Evolutionary conservation across 92 coral and sea anemone genomes (phyloP).

Genomic region (Isaurus tuberculatus): DNA sequence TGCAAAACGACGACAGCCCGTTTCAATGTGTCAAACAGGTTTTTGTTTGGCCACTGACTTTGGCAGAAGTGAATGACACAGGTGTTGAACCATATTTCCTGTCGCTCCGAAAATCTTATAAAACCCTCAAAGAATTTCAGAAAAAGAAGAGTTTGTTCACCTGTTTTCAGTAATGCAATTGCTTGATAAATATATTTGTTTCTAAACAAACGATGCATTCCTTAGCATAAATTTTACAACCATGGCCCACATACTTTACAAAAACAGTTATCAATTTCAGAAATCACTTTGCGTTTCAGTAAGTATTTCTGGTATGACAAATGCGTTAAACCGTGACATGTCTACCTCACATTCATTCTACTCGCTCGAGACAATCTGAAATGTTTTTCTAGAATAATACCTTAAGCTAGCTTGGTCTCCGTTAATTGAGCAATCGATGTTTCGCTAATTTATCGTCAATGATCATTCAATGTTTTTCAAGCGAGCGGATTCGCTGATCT

Average conservation of each 20-base stretch:
- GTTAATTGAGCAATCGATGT: conserved; percentile 11
- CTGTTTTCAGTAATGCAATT: not conserved
- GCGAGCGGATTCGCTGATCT: conserved; percentile 16
- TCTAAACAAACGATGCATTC: not conserved
- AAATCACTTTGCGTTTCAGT: not conserved
- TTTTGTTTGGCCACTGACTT: not conserved
- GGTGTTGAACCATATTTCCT: conserved; percentile 28
- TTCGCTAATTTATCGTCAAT: not conserved
- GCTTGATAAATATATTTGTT: not conserved
- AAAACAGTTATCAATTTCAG: not conserved
- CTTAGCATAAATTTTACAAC: conserved; percentile 1
- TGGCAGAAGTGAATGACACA: not conserved
- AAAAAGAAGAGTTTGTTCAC: not conserved
- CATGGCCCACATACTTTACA: not conserved
- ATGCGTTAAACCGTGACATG: not conserved
- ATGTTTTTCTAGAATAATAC: not conserved
- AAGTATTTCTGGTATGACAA: conserved; percentile 39
- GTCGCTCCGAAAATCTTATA: not conserved
- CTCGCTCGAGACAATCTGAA: not conserved
- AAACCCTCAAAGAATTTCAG: not conserved
- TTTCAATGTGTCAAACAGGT: not conserved
- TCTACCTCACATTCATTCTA: not conserved
- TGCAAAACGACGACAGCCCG: conserved; percentile 11
- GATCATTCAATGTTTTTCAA: not conserved
- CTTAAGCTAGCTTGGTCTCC: not conserved